Percentiles rank a stretch among this genome's conserved stretches.
Evolutionary conservation across 2,888 invertebrate species (phyloP).

Genomic region (Drosophila diplacantha): DNA sequence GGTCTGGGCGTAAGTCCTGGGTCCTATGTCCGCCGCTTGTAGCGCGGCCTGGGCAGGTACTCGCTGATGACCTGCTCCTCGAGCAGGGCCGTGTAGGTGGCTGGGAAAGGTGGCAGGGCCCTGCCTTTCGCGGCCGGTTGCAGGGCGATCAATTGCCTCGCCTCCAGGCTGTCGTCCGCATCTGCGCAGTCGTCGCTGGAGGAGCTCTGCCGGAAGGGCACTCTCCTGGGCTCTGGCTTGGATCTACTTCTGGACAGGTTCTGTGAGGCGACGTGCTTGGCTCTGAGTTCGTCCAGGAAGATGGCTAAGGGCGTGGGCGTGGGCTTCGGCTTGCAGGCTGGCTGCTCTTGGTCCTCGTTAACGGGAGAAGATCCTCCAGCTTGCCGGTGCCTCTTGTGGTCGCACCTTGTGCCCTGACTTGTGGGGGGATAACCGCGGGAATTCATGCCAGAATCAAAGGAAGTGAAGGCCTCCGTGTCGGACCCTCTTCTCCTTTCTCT

Average conservation of each 20-base stretch:
- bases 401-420: neutral
- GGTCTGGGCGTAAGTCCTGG: neutral
- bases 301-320: constrained; percentile 9
- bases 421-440: constrained; percentile 21
- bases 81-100: constrained; percentile 31
- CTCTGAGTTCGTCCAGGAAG: constrained; percentile 10
- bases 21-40: neutral
- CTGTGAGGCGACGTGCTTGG: constrained; percentile 2
- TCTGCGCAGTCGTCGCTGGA: constrained; percentile 6
- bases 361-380: neutral
- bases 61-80: constrained; percentile 28
- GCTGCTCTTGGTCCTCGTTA: neutral
- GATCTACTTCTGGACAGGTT: neutral
- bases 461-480: neutral
- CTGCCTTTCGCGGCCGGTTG: neutral
- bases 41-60: constrained; percentile 22
- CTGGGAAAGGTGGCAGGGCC: constrained; percentile 5
- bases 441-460: constrained; percentile 42
- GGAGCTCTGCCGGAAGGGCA: neutral
- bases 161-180: constrained; percentile 1
- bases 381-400: neutral
- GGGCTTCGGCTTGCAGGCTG: too few relatives aligned
- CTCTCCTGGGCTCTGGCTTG: neutral
- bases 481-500: constrained; percentile 3
- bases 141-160: neutral